Conservation (phyloP, 2,113 vertebrate species). For the Fulmarus glacialis region DNA sequence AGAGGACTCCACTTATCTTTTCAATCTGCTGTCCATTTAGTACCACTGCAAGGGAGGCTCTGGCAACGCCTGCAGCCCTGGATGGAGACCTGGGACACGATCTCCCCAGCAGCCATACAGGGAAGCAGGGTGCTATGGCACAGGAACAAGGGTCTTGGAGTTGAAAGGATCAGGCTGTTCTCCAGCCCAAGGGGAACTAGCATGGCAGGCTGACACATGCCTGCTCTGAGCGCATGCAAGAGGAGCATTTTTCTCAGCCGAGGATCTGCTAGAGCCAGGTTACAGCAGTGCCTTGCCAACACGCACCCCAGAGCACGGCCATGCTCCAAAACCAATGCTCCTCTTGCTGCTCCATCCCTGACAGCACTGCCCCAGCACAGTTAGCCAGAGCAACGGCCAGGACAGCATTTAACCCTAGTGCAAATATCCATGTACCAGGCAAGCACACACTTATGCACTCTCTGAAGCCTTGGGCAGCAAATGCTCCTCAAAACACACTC, state of each 20-base stretch:
- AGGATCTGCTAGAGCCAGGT: background rate
- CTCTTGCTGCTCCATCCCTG: background rate
- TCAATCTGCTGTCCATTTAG: background rate
- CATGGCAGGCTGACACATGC: background rate
- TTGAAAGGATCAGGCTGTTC: background rate
- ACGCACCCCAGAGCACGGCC: accelerated
- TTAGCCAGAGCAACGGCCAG: background rate
- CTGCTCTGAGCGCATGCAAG: background rate
- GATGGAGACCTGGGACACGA: background rate
- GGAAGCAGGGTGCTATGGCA: background rate
- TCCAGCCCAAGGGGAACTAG: background rate
- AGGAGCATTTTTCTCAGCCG: background rate
- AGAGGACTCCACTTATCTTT: background rate
- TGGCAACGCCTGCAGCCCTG: background rate
- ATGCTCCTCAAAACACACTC: background rate
- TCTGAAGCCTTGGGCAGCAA: background rate
- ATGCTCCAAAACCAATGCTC: accelerated
- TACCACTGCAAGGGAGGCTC: background rate
- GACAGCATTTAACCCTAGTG: background rate
- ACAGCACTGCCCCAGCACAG: too few relatives aligned
- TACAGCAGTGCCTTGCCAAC: too few relatives aligned
- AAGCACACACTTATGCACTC: accelerated
- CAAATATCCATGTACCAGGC: background rate
- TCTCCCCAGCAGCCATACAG: background rate
- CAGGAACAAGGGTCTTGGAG: accelerated